A percentile compares a stretch with the other conserved stretches of the same genome.
phyloP scores from a whole-genome alignment of 2,113 vertebrate genomes.

The Callionymus lyra region DNA sequence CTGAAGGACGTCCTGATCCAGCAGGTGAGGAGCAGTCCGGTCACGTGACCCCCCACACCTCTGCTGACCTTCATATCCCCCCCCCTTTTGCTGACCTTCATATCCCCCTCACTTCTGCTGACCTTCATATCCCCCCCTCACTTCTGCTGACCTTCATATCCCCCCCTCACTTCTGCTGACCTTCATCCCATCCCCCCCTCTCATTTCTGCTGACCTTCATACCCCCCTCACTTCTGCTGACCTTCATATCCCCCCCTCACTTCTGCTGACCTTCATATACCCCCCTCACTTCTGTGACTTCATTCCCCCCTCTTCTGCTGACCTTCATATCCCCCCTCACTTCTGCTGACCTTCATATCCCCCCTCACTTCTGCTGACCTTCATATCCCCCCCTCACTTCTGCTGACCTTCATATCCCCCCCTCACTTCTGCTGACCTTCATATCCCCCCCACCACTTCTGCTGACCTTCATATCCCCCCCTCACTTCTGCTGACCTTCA shows the following conservation, averaged over 20 bases:
- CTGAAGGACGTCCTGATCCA: slow-evolving; percentile 94
- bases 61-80: slow-evolving; percentile 1
- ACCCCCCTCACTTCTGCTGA: slow-evolving; percentile 16
- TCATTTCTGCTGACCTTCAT: no score
- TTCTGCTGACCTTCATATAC: slow-evolving; percentile 7
- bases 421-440: slow-evolving; percentile 13
- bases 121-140: slow-evolving; percentile 6
- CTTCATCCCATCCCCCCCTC: slow-evolving; percentile 26
- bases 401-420: neutral
- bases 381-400: slow-evolving; percentile 10
- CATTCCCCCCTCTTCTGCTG: slow-evolving; percentile 14
- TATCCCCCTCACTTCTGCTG: slow-evolving; percentile 15
- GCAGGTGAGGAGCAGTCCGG: no score
- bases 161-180: slow-evolving; percentile 10
- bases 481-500: slow-evolving; percentile 14
- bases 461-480: slow-evolving; percentile 1
- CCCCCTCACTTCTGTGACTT: no score
- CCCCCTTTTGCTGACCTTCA: no score
- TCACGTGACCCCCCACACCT: no score
- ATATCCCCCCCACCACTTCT: slow-evolving; percentile 8
- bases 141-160: slow-evolving; percentile 8
- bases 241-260: slow-evolving; percentile 5
- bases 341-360: no score
- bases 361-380: slow-evolving; percentile 15
- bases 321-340: slow-evolving; percentile 13